Percentiles rank a stretch among this genome's conserved stretches.
phyloP scores from a whole-genome alignment of 2,888 invertebrate genomes.

The Sericinus montela region DNA sequence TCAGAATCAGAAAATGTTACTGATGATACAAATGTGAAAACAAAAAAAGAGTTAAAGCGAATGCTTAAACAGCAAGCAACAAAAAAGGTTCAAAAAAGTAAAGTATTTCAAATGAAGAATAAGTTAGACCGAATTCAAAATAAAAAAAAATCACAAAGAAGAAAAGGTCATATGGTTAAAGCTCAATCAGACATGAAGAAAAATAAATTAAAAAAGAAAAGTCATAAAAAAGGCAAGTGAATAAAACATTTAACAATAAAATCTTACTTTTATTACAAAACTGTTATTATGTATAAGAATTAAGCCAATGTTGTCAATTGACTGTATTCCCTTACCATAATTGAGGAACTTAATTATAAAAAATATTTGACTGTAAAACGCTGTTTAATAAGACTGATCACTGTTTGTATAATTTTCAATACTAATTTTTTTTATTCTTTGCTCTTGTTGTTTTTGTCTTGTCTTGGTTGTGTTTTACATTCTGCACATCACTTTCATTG shows the following conservation, averaged over 20 bases:
- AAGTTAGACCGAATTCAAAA: conserved; percentile 84
- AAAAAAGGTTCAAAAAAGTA: conserved; percentile 87
- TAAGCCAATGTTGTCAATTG: no score
- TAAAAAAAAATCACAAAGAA: conserved; percentile 81
- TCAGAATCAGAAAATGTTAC: conserved; percentile 42
- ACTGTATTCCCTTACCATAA: no score
- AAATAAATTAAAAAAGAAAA: conserved; percentile 60
- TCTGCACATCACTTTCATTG: background rate
- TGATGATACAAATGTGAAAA: conserved; percentile 52
- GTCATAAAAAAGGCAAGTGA: conserved; percentile 56
- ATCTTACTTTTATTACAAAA: background rate
- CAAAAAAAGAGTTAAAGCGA: conserved; percentile 85
- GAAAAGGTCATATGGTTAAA: conserved; percentile 50
- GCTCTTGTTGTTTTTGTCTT: no score
- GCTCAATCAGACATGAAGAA: conserved; percentile 45
- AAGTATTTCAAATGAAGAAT: conserved; percentile 86
- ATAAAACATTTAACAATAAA: background rate
- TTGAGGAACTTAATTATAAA: no score
- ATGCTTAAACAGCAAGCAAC: conserved; percentile 85
- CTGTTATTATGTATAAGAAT: no score
- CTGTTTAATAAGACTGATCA: no score
- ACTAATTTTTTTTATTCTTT: conserved; percentile 26
- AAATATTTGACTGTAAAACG: no score
- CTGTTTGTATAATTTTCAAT: no score
- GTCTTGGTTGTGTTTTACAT: conserved; percentile 19